A percentile compares a stretch with the other conserved stretches of the same genome.
These are phyloP conservation scores for Drosophila niveifrons DNA, from an alignment of 2,888 invertebrate species.

Conservation along the genomic window DNA sequence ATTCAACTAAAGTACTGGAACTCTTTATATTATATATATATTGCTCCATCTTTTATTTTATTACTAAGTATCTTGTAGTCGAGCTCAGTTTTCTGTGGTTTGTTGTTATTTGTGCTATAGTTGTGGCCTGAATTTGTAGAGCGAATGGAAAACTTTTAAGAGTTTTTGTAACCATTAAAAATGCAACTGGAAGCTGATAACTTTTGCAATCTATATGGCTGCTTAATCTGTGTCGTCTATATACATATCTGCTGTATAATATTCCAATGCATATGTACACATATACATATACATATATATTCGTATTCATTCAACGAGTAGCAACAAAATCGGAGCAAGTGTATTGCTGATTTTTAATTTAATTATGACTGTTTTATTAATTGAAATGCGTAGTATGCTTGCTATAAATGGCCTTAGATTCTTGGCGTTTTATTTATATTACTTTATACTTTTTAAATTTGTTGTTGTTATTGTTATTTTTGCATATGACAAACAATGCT, in stretches of 20 bases:
- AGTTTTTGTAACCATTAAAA: conserved; percentile 42
- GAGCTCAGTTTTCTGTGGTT: background rate
- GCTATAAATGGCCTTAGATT: conserved; percentile 39
- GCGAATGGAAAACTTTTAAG: conserved; percentile 56
- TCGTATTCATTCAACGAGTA: conserved; percentile 12
- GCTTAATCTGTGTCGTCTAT: conserved; percentile 48
- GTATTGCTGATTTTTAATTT: conserved; percentile 60
- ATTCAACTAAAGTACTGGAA: too few species aligned
- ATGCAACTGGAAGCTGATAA: conserved; percentile 58
- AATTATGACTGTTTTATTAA: conserved; percentile 74
- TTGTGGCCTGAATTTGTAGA: conserved; percentile 33
- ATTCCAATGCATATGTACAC: background rate
- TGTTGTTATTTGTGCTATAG: conserved; percentile 4
- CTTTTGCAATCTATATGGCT: conserved; percentile 57
- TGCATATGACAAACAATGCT: conserved; percentile 26
- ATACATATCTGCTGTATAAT: conserved; percentile 6
- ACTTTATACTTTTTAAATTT: background rate
- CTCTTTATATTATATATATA: too few species aligned
- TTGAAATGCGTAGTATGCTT: conserved; percentile 62
- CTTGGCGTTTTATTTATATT: background rate
- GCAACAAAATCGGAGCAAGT: conserved; percentile 11
- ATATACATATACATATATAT: background rate
- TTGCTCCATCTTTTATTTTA: too few species aligned
- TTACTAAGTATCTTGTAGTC: background rate
- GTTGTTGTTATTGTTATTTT: conserved; percentile 10